phyloP scores from a whole-genome alignment of 2,113 vertebrate species.

The Saccopteryx leptura region DNA sequence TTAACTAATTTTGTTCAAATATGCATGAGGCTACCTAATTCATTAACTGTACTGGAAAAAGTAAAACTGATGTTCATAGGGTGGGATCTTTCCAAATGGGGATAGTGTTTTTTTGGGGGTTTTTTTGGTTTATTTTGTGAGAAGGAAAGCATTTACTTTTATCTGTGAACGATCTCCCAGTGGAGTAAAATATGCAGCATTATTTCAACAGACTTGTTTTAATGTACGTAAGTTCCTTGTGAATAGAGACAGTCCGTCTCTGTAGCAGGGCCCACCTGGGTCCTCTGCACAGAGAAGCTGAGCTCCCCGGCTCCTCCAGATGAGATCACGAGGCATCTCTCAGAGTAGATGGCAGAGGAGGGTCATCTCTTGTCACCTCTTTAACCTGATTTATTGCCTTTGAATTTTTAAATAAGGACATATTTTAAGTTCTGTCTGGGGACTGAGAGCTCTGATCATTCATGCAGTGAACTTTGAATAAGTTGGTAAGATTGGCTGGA shows the following conservation, averaged over 20 bases:
- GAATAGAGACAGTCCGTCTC: not conserved
- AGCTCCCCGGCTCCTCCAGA: not conserved
- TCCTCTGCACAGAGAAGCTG: not conserved
- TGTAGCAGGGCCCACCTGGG: not conserved
- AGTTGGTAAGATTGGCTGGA: constrained; percentile 59
- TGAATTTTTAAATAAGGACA: constrained; percentile 71
- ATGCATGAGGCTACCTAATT: not conserved
- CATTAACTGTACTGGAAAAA: not conserved
- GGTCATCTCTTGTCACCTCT: constrained; percentile 56
- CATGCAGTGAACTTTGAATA: constrained; percentile 78
- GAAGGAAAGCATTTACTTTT: constrained; percentile 50
- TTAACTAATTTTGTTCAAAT: constrained; percentile 5
- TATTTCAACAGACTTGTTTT: constrained; percentile 8
- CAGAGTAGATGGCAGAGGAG: constrained; percentile 11
- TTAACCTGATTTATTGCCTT: constrained; percentile 65
- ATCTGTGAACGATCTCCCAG: not conserved
- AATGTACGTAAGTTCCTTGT: not conserved
- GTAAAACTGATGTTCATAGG: not conserved
- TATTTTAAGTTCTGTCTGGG: constrained; percentile 68
- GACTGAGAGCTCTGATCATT: constrained; percentile 70
- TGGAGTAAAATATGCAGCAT: not conserved
- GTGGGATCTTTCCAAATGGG: not conserved
- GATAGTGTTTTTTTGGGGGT: not conserved
- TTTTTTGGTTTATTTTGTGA: not conserved
- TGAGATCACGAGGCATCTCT: not conserved